Evolutionary conservation across 2,113 vertebrate genomes (phyloP).

Genomic region (Echinops telfairi): DNA sequence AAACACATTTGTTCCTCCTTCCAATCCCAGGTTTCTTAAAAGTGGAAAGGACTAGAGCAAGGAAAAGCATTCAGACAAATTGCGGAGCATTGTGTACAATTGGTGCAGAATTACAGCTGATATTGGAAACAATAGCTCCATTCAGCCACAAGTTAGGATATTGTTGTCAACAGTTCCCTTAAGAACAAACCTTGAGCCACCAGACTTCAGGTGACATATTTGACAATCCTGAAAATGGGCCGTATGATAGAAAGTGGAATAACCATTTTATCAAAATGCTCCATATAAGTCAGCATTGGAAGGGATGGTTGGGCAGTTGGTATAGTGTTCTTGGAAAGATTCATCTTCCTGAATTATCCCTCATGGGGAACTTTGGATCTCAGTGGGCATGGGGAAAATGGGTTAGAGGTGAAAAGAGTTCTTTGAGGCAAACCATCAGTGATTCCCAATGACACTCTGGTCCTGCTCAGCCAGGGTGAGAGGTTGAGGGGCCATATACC

Average conservation of each 20-base stretch:
- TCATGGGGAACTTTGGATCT: not conserved
- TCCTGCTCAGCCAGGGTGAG: not conserved
- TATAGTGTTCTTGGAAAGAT: not conserved
- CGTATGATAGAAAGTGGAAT: not conserved
- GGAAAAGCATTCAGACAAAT: not conserved
- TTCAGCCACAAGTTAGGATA: rapidly evolving
- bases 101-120: rapidly evolving
- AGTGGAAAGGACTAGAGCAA: not conserved
- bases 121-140: not conserved
- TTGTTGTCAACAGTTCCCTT: not conserved
- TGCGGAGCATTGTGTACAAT: rapidly evolving
- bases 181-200: too few relatives aligned
- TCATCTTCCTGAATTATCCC: rapidly evolving
- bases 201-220: not conserved
- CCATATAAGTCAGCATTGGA: rapidly evolving
- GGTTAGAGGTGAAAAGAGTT: not conserved
- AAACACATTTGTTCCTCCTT: not conserved
- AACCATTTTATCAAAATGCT: rapidly evolving
- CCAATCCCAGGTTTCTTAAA: not conserved
- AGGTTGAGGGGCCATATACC: not conserved
- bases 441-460: not conserved
- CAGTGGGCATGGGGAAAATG: not conserved
- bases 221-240: not conserved
- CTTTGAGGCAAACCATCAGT: not conserved
- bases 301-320: not conserved